These are phyloP conservation scores for Edolisoma coerulescens DNA, from an alignment of 2,113 vertebrate species.

Conservation along the genomic window DNA sequence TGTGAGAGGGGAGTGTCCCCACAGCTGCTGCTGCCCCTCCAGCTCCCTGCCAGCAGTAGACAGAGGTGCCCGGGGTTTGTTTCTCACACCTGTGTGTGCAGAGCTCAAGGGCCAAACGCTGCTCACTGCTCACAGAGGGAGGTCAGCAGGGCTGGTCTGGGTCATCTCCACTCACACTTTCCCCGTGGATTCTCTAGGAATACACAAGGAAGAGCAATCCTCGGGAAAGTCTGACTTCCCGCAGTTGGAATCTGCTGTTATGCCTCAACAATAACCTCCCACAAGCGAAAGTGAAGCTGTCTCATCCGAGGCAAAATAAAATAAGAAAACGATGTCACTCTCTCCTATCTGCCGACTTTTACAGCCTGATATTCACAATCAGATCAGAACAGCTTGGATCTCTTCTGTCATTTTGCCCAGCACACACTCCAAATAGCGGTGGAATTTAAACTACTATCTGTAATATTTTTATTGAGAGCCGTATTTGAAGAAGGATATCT, in stretches of 20 bases:
- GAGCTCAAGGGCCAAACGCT: background rate
- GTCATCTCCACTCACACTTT: background rate
- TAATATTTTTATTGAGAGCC: slow-evolving; percentile 22
- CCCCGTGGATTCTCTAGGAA: background rate
- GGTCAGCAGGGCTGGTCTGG: background rate
- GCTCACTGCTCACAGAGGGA: background rate
- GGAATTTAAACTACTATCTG: slow-evolving; percentile 29
- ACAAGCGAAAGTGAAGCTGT: background rate
- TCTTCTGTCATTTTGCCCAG: background rate
- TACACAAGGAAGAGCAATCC: fast-evolving
- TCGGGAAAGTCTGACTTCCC: background rate
- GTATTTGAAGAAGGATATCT: background rate
- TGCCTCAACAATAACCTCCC: background rate
- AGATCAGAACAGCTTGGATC: slow-evolving; percentile 11
- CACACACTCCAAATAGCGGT: background rate
- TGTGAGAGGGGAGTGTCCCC: background rate
- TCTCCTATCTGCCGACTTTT: background rate
- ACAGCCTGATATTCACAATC: slow-evolving; percentile 11
- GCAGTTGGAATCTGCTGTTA: background rate
- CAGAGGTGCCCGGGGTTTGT: background rate
- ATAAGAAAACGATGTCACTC: background rate
- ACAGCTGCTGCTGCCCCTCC: background rate
- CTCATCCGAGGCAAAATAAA: background rate
- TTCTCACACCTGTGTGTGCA: background rate
- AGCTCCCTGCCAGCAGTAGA: background rate